phyloP scores from a whole-genome alignment of 2,113 vertebrate genomes.

The Noctilio leporinus region DNA sequence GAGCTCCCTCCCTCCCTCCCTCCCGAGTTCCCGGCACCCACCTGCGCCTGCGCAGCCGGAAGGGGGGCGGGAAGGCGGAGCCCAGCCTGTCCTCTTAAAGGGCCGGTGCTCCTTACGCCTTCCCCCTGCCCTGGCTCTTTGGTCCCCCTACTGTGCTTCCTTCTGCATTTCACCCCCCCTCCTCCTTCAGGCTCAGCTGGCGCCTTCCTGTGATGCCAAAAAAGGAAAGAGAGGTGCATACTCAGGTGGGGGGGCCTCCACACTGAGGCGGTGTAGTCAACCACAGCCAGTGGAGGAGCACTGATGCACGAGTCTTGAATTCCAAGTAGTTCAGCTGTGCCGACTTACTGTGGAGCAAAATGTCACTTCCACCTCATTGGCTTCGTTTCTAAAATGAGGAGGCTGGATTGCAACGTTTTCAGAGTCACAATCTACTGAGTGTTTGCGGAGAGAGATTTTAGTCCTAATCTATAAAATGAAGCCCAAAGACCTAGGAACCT shows the following conservation, averaged over 20 bases:
- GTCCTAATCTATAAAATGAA: neutral
- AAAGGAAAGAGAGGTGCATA: neutral
- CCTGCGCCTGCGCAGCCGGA: conserved; percentile 51
- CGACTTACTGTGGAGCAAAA: neutral
- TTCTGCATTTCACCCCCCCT: fast-evolving
- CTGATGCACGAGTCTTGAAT: neutral
- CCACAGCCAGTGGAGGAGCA: neutral
- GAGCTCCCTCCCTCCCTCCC: conserved; percentile 18
- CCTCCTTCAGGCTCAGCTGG: no score
- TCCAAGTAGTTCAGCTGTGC: neutral
- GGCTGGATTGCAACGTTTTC: neutral
- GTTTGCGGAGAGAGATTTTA: neutral
- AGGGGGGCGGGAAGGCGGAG: neutral
- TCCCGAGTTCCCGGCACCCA: neutral
- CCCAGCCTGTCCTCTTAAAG: conserved; percentile 17
- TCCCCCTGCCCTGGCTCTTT: neutral
- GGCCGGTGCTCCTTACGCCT: neutral
- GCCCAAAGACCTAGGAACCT: neutral
- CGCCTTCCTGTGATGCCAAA: neutral
- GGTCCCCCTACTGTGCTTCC: fast-evolving
- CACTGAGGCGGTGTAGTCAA: neutral
- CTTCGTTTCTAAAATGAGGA: neutral
- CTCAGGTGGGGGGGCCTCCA: neutral
- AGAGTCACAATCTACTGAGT: neutral
- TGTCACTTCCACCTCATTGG: neutral